Evolutionary conservation across 1,140 invertebrate genomes (phyloP).

Genomic region (Scaptodrosophila lebanonensis): DNA sequence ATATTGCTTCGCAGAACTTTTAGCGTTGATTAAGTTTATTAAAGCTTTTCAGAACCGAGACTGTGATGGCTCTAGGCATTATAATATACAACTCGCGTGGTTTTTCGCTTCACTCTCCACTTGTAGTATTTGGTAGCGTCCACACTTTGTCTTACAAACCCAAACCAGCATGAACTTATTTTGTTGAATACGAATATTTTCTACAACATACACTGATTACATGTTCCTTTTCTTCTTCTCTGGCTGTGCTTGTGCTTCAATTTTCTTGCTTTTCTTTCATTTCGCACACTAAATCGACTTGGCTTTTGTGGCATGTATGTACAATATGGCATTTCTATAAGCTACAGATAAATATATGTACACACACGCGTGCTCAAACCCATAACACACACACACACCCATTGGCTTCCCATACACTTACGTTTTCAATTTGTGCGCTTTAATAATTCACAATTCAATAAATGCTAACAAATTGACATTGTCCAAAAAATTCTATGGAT

Average conservation of each 20-base stretch:
- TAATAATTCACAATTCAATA: conserved; percentile 77
- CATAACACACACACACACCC: neutral
- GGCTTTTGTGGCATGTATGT: conserved; percentile 38
- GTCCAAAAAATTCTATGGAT: conserved; percentile 63
- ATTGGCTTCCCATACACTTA: conserved; percentile 21
- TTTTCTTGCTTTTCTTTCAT: conserved; percentile 40
- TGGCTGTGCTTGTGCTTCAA: conserved; percentile 19
- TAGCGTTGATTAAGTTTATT: no score
- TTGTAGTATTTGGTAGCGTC: no score
- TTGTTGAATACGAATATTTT: neutral
- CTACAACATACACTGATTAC: neutral
- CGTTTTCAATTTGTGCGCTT: conserved; percentile 74
- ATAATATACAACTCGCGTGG: no score
- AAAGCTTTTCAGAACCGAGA: no score
- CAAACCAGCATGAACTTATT: no score
- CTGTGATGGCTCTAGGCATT: no score
- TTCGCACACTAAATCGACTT: conserved; percentile 65
- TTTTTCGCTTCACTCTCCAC: no score
- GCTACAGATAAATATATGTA: conserved; percentile 31
- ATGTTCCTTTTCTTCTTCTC: neutral
- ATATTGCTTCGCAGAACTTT: no score
- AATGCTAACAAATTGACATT: conserved; percentile 76
- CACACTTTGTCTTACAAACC: no score
- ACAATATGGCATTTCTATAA: conserved; percentile 59
- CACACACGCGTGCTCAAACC: neutral